phyloP scores from a whole-genome alignment of 53 echinoderm and acorn worm species.

The Actinopyga echinites region DNA sequence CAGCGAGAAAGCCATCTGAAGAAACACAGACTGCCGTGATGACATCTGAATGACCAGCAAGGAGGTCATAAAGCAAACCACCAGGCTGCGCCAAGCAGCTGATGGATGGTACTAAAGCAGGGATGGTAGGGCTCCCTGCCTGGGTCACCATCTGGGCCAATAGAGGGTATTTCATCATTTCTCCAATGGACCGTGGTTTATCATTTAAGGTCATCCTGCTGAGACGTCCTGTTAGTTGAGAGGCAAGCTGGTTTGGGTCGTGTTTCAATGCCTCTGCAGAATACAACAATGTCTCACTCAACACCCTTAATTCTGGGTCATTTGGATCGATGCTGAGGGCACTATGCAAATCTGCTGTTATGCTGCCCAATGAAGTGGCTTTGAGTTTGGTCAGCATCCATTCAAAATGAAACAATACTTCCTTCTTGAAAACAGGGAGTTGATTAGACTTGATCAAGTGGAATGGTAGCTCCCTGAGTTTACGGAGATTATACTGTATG shows the following conservation, averaged over 20 bases:
- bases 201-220: constrained; percentile 68
- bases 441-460: constrained; percentile 76
- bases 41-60: constrained; percentile 84
- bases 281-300: constrained; percentile 75
- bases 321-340: constrained; percentile 80
- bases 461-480: constrained; percentile 73
- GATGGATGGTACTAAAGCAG: constrained; percentile 79
- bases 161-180: constrained; percentile 78
- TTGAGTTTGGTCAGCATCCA: constrained; percentile 83
- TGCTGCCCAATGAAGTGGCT: constrained; percentile 60
- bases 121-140: constrained; percentile 57
- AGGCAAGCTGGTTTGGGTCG: constrained; percentile 75
- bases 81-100: constrained; percentile 90
- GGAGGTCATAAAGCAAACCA: constrained; percentile 82
- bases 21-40: constrained; percentile 84
- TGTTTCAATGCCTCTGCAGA: constrained; percentile 58
- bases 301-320: constrained; percentile 70
- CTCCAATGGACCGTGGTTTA: constrained; percentile 78
- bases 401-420: constrained; percentile 80
- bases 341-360: constrained; percentile 79
- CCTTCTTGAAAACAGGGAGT: constrained; percentile 70
- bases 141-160: constrained; percentile 60
- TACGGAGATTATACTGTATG: constrained; percentile 68
- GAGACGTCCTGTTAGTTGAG: constrained; percentile 84
- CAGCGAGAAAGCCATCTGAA: constrained; percentile 61